Base-by-base conservation (phyloP, 2,113 vertebrate species). In the Junco hyemalis region DNA sequence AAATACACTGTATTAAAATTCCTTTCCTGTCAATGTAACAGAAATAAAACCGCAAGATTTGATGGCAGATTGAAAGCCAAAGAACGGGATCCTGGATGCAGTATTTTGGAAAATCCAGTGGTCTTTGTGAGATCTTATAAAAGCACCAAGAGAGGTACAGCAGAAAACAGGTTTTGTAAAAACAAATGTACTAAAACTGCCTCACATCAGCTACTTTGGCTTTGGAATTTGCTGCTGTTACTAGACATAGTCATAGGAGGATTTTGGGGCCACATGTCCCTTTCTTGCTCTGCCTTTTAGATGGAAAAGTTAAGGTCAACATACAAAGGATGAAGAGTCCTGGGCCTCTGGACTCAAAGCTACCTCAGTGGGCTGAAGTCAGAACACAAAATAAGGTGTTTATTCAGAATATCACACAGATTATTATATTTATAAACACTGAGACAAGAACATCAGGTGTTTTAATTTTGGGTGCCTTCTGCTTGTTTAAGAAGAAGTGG, bases 1-100 rank as follows among this genome's bases (percentile, higher is more conserved):
- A 92, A 96, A 90, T 94, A 96, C 89, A 95, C 79, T 68, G 79
- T 51, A 88, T 92, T 87, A 95, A 96, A 96, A 96, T 90, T 97
- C 82, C 87, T 86, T 91, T 80, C 65, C 65, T 14, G 25, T 48
- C 81, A 86, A 61, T 71, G n/a, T 13, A 42, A 66, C 26, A 47
- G 86, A 91, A 82, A 90, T 38, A 86, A 97, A 88, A 13, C 2
- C 7, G 14, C 59, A 61, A 45, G 65, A 36, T 85, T 78, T 12
- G 7, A 56, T 72, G 48, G 57, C 54, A 91, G 70, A 81, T 18
- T 40, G 68, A 79, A 92, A 84, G 54, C 47, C 80, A 91, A 91
- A 47, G 40, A 48, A 23, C 20, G 53, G 2, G 7, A 51, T 42
- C 5, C 11, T 38, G 56, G n/a, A 36, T 36, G 53, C 13, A 61